Percentiles rank a stretch among this genome's conserved stretches.
These are phyloP conservation scores for Arvicanthis niloticus DNA, from an alignment of 2,113 vertebrate species.

Conservation along the genomic window DNA sequence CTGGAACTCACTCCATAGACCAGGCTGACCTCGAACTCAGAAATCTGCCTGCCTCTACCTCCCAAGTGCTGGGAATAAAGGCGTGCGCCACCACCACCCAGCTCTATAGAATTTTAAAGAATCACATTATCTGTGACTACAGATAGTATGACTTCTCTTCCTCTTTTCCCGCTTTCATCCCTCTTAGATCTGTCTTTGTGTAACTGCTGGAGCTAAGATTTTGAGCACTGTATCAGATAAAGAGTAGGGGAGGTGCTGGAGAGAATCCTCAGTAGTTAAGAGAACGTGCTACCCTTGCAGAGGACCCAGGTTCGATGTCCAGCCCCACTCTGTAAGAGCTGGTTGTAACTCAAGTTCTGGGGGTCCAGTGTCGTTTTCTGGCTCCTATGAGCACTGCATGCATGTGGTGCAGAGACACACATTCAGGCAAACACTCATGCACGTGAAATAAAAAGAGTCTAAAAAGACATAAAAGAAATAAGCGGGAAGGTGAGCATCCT, in stretches of 20 bases:
- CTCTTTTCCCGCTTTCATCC: not conserved
- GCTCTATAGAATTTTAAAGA: not conserved
- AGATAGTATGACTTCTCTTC: not conserved
- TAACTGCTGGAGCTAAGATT: not conserved
- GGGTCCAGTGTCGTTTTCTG: not conserved
- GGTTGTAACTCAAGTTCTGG: not conserved
- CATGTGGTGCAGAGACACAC: too few relatives aligned
- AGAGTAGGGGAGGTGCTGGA: not conserved
- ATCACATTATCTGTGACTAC: not conserved
- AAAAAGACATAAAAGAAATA: too few relatives aligned
- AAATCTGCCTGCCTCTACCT: too few relatives aligned
- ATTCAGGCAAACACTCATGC: not conserved
- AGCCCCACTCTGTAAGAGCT: not conserved
- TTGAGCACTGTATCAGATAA: not conserved
- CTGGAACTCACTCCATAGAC: too few relatives aligned
- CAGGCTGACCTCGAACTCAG: too few relatives aligned
- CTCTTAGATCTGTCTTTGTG: not conserved
- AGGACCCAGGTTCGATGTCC: not conserved
- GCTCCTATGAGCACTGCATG: not conserved
- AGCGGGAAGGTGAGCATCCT: too few relatives aligned
- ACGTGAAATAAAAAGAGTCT: not conserved
- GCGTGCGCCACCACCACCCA: too few relatives aligned
- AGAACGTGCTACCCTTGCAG: not conserved
- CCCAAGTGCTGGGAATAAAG: too few relatives aligned
- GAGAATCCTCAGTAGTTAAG: not conserved